These are phyloP conservation scores for Rhinopomastus cyanomelas DNA, from an alignment of 2,113 vertebrate genomes.

Conservation along the genomic window DNA sequence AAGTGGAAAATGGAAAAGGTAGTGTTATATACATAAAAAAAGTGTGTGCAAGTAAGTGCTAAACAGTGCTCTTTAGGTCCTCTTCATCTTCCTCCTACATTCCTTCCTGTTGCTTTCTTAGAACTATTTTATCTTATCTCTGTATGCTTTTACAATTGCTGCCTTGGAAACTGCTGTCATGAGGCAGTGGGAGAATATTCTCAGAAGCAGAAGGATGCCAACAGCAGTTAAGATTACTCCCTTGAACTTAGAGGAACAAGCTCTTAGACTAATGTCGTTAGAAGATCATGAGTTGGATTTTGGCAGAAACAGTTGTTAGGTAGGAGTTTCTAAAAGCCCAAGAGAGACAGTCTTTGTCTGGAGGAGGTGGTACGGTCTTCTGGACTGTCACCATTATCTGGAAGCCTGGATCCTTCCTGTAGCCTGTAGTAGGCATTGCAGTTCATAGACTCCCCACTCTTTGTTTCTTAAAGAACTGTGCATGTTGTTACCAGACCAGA, in stretches of 20 bases:
- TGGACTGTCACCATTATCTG: fast-evolving
- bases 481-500: not conserved
- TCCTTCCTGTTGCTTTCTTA: not conserved
- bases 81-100: not conserved
- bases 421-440: not conserved
- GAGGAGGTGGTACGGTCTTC: fast-evolving
- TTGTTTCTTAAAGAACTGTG: not conserved
- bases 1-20: not conserved
- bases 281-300: not conserved
- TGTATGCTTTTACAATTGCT: not conserved
- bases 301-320: not conserved
- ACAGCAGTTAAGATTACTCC: not conserved
- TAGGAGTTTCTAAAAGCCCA: not conserved
- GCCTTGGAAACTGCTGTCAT: not conserved
- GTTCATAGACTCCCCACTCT: not conserved
- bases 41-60: not conserved
- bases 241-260: not conserved
- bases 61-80: not conserved
- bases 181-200: not conserved
- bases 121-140: not conserved
- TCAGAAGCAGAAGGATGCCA: not conserved
- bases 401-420: fast-evolving
- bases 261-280: not conserved
- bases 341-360: not conserved
- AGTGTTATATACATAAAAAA: not conserved